These are phyloP conservation scores for Anoplolepis gracilipes DNA, from an alignment of 1,140 invertebrate species.

Conservation along the genomic window DNA sequence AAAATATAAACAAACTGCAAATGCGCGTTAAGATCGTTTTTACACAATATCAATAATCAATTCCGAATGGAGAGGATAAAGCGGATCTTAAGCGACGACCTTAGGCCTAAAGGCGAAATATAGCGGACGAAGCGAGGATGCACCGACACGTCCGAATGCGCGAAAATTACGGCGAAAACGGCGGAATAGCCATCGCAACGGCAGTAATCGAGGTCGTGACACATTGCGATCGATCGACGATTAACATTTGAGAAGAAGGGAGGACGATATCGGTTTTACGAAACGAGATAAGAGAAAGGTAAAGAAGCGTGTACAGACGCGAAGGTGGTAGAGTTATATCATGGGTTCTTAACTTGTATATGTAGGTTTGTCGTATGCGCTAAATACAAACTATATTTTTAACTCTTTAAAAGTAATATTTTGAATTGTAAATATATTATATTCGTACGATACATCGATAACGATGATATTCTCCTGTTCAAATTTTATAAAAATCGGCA, in stretches of 20 bases:
- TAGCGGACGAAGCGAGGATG: constrained; percentile 47
- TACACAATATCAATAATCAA: constrained; percentile 5
- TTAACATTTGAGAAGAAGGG: constrained; percentile 2
- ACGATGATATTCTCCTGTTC: constrained; percentile 80
- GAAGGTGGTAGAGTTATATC: constrained; percentile 69
- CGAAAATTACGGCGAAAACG: constrained; percentile 48
- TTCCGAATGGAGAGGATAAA: background rate
- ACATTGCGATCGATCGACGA: background rate
- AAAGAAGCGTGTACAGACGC: constrained; percentile 60
- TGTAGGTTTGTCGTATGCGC: constrained; percentile 82
- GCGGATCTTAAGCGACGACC: constrained; percentile 58
- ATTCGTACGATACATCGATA: constrained; percentile 79
- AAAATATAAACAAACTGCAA: too few species aligned
- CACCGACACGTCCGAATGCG: constrained; percentile 71
- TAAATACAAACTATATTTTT: constrained; percentile 86
- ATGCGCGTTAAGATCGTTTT: constrained; percentile 5
- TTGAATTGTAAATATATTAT: constrained; percentile 81
- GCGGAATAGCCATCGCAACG: constrained; percentile 1
- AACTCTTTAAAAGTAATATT: constrained; percentile 85
- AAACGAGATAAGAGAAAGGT: constrained; percentile 17
- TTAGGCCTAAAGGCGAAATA: constrained; percentile 76
- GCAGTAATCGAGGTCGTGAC: background rate
- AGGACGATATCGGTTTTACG: background rate
- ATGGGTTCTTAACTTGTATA: constrained; percentile 76
- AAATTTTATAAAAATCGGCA: constrained; percentile 76